These are phyloP conservation scores for Nymphalis io DNA, from an alignment of 1,140 invertebrate species.

Conservation along the genomic window DNA sequence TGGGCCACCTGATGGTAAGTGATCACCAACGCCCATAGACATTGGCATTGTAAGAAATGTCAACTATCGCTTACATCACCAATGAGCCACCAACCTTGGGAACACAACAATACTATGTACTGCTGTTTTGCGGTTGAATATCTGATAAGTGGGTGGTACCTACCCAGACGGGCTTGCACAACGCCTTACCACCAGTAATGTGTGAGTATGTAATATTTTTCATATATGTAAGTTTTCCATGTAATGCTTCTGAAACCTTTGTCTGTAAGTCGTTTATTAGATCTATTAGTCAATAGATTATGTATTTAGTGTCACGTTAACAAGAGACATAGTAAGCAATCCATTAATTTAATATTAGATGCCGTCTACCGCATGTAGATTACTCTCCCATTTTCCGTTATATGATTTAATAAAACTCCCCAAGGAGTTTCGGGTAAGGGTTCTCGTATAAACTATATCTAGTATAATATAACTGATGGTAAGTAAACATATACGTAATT, in stretches of 20 bases:
- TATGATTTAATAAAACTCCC: constrained; percentile 41
- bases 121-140: no score
- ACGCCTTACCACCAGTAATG: no score
- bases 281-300: constrained; percentile 24
- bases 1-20: no score
- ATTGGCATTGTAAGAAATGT: no score
- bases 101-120: no score
- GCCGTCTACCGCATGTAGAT: constrained; percentile 41
- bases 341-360: constrained; percentile 36
- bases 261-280: not conserved
- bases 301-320: constrained; percentile 34
- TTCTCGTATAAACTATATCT: constrained; percentile 12
- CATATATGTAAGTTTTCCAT: not conserved
- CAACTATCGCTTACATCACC: no score
- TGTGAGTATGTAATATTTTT: no score
- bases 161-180: no score
- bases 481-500: no score
- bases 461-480: not conserved
- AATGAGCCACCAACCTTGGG: no score
- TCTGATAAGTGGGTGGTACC: no score
- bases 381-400: constrained; percentile 40
- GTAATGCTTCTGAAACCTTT: not conserved
- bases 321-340: constrained; percentile 28
- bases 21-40: no score
- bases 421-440: not conserved